Conservation (phyloP, 2,797 vertebrate species). For the Pterois miles region DNA sequence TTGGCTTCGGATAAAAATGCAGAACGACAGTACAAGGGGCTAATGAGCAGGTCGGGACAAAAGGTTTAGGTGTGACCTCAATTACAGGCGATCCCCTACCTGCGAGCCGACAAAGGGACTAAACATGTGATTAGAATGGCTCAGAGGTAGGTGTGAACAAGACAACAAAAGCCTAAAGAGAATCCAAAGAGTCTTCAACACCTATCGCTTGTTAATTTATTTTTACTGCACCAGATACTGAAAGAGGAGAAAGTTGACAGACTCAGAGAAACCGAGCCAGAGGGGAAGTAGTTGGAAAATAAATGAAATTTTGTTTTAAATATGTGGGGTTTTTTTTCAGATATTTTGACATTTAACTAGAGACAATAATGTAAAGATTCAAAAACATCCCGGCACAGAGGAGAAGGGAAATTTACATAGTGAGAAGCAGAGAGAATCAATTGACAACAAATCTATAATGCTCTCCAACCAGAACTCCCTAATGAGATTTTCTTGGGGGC, state of each 20-base stretch:
- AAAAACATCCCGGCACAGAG: background rate
- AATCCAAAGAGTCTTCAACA: conserved; percentile 71
- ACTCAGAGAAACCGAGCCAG: background rate
- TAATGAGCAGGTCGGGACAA: conserved; percentile 75
- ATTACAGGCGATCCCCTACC: conserved; percentile 75
- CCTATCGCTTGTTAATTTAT: conserved; percentile 81
- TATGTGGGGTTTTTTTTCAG: background rate
- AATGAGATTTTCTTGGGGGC: conserved; percentile 79
- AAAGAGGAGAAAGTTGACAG: conserved; percentile 21
- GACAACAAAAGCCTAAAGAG: conserved; percentile 73
- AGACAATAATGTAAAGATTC: no score
- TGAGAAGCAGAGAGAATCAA: conserved; percentile 6
- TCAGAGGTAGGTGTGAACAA: conserved; percentile 75
- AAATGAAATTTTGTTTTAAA: background rate
- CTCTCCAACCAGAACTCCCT: conserved; percentile 52
- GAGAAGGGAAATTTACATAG: background rate
- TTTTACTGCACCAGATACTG: conserved; percentile 52
- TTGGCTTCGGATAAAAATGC: conserved; percentile 5
- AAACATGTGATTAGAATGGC: conserved; percentile 73
- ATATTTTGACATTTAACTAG: background rate
- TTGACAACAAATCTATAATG: conserved; percentile 38
- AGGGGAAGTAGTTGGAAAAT: background rate
- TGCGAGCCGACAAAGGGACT: conserved; percentile 75
- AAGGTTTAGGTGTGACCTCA: conserved; percentile 77
- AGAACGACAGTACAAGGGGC: conserved; percentile 33